A percentile compares a stretch with the other conserved stretches of the same genome.
Conservation (phyloP, 2,113 vertebrate genomes). For the Miniopterus natalensis region DNA sequence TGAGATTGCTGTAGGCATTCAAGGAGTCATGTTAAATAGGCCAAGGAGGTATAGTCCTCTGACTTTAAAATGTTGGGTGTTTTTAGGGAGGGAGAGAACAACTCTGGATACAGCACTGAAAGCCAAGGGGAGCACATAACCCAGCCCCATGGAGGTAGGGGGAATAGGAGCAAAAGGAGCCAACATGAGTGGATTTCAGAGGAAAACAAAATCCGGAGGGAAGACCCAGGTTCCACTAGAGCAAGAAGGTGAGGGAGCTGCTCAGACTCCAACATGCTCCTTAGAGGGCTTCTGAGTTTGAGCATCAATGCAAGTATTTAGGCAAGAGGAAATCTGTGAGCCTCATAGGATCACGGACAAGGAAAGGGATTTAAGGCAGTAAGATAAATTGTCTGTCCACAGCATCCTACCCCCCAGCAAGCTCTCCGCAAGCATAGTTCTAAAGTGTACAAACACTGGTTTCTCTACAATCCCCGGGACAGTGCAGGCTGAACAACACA, state of each 20-base stretch:
- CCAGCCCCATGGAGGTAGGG: background rate
- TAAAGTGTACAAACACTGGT: background rate
- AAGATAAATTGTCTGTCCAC: background rate
- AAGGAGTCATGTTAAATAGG: background rate
- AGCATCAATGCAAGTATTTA: background rate
- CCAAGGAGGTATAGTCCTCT: background rate
- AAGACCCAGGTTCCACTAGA: background rate
- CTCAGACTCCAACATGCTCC: background rate
- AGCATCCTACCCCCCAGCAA: background rate
- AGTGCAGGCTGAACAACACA: background rate
- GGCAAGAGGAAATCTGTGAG: background rate
- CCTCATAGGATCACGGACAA: background rate
- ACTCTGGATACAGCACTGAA: background rate
- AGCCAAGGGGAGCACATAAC: background rate
- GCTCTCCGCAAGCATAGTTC: background rate
- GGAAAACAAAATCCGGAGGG: background rate
- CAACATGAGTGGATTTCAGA: background rate
- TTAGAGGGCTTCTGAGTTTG: background rate
- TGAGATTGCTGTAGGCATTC: background rate
- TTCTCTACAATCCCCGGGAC: background rate
- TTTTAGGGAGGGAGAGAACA: conserved; percentile 1
- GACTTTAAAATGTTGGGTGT: background rate
- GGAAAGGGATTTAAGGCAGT: background rate
- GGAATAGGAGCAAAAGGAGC: background rate
- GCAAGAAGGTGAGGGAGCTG: background rate